These are phyloP conservation scores for Pachypanchax playfairii DNA, from an alignment of 2,113 vertebrate species.

Conservation along the genomic window DNA sequence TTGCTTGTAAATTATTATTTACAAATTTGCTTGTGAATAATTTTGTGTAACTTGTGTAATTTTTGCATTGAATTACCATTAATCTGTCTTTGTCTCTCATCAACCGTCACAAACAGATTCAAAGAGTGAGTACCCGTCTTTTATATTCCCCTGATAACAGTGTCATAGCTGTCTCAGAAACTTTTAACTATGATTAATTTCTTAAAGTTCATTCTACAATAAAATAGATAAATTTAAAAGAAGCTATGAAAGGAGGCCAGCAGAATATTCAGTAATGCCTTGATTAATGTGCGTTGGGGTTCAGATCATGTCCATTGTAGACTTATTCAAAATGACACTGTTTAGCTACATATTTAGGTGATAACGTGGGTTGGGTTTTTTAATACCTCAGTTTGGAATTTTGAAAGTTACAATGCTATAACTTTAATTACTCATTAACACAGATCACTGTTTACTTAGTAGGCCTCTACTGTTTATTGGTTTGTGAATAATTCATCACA, in stretches of 20 bases:
- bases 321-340: too few species aligned
- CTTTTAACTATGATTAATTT: slow-evolving; percentile 51
- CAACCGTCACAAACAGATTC: slow-evolving; percentile 84
- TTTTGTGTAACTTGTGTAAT: slow-evolving; percentile 46
- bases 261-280: slow-evolving; percentile 34
- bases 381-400: too few species aligned
- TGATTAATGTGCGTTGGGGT: slow-evolving; percentile 5
- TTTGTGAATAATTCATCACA: too few species aligned
- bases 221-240: slow-evolving; percentile 34
- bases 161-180: slow-evolving; percentile 25
- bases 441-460: too few species aligned
- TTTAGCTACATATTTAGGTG: too few species aligned
- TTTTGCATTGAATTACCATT: slow-evolving; percentile 45
- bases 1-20: slow-evolving; percentile 40
- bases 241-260: slow-evolving; percentile 34
- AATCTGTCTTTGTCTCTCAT: slow-evolving; percentile 50
- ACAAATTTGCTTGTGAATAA: slow-evolving; percentile 36
- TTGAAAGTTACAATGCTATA: too few species aligned
- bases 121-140: slow-evolving; percentile 95
- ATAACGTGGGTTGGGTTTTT: too few species aligned
- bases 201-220: slow-evolving; percentile 40
- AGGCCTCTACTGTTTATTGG: too few species aligned
- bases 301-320: too few species aligned
- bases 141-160: slow-evolving; percentile 26
- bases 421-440: too few species aligned